Conservation (phyloP, 2,113 vertebrate genomes). For the Dromiciops gliroides region DNA sequence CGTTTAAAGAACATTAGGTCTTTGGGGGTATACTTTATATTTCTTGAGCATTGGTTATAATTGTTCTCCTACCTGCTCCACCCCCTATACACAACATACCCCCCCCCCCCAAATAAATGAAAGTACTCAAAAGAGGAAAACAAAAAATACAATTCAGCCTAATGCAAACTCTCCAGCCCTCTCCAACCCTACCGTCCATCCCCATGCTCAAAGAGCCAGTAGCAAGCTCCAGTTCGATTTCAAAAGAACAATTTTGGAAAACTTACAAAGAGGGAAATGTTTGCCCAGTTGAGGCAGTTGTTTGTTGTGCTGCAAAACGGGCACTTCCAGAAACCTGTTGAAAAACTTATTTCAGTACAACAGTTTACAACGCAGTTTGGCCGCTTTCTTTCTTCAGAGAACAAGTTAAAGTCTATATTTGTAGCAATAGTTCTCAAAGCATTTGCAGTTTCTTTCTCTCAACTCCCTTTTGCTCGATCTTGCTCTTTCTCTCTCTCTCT, state of each 20-base stretch:
- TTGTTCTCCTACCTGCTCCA: neutral
- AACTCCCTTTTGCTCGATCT: neutral
- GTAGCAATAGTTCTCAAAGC: conserved; percentile 79
- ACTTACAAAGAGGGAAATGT: conserved; percentile 60
- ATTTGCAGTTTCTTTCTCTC: conserved; percentile 66
- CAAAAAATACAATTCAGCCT: neutral
- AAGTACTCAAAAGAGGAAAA: neutral
- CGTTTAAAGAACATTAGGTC: neutral
- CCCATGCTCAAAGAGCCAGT: neutral
- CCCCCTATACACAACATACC: neutral
- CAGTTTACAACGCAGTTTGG: neutral
- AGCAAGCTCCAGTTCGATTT: neutral
- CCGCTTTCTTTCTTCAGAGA: conserved; percentile 34
- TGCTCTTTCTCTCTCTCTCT: neutral
- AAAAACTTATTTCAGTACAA: conserved; percentile 78
- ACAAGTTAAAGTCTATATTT: conserved; percentile 72
- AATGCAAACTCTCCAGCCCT: neutral
- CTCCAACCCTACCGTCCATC: neutral
- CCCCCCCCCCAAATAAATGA: neutral
- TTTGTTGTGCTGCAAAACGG: neutral
- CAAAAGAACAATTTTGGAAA: conserved; percentile 53
- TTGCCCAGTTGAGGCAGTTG: conserved; percentile 26
- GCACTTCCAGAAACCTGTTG: conserved; percentile 85
- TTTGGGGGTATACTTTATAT: neutral
- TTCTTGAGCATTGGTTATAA: neutral